These are phyloP conservation scores for Venturia canescens DNA, from an alignment of 1,140 invertebrate genomes.

Conservation along the genomic window DNA sequence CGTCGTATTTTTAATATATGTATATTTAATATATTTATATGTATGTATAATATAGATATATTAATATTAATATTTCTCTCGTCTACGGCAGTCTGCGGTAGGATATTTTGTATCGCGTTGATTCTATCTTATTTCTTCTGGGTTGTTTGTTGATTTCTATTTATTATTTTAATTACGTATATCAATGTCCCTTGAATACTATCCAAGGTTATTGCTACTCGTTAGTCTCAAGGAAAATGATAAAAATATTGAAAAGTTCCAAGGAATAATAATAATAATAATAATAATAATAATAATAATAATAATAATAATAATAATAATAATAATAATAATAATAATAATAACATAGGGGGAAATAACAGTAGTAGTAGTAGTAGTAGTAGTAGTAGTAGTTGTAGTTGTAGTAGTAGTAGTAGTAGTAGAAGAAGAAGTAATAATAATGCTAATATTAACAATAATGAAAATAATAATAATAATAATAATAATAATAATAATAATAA, in stretches of 20 bases:
- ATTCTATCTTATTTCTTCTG: background rate
- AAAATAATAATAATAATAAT: no score
- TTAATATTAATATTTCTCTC: conserved; percentile 27
- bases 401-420: background rate
- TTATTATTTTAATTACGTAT: conserved; percentile 1
- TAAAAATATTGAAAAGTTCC: background rate
- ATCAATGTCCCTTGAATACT: background rate
- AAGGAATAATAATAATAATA: conserved; percentile 3
- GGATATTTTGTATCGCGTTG: conserved; percentile 30
- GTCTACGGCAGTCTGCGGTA: conserved; percentile 31
- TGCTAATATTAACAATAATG: no score
- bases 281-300: background rate
- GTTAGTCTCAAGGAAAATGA: background rate
- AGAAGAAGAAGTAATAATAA: no score
- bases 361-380: no score
- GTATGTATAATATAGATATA: background rate
- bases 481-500: no score
- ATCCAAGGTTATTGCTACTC: background rate
- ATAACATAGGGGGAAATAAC: background rate
- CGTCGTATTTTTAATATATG: background rate
- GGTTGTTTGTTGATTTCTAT: background rate
- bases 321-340: no score
- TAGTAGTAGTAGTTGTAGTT: no score
- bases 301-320: no score
- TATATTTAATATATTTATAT: conserved; percentile 19